Evolutionary conservation across 2,888 invertebrate genomes (phyloP).

Genomic region (Lycocerus yunnanus): DNA sequence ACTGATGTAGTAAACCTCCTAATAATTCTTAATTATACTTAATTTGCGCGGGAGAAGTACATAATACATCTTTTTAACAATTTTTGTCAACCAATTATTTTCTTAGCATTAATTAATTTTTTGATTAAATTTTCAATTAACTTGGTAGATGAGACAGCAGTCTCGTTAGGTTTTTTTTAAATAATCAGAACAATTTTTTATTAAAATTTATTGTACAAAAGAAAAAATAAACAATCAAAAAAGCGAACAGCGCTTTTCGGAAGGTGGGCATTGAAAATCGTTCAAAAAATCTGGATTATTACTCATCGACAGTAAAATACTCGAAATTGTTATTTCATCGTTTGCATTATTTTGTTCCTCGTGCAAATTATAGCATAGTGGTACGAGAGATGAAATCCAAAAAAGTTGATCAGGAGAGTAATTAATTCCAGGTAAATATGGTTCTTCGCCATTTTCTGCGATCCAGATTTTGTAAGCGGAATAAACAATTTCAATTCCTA

Average conservation of each 20-base stretch:
- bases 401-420: conserved; percentile 58
- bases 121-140: not conserved
- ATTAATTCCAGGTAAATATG: conserved; percentile 57
- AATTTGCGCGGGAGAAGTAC: not conserved
- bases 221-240: not conserved
- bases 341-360: not conserved
- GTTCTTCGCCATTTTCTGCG: conserved; percentile 65
- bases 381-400: conserved; percentile 6
- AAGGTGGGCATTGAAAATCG: not conserved
- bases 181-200: not conserved
- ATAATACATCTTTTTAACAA: not conserved
- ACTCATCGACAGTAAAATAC: not conserved
- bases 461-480: conserved; percentile 77
- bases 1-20: not conserved
- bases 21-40: conserved; percentile 3
- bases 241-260: not conserved
- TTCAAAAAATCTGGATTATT: not conserved
- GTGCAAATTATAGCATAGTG: not conserved
- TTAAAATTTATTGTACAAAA: not conserved
- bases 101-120: not conserved
- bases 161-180: not conserved
- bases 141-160: not conserved
- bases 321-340: not conserved
- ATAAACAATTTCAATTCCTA: conserved; percentile 73
- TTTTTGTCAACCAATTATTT: not conserved